Evolutionary conservation across 2,888 invertebrate species (phyloP).

Genomic region (Cylindroiulus punctatus): DNA sequence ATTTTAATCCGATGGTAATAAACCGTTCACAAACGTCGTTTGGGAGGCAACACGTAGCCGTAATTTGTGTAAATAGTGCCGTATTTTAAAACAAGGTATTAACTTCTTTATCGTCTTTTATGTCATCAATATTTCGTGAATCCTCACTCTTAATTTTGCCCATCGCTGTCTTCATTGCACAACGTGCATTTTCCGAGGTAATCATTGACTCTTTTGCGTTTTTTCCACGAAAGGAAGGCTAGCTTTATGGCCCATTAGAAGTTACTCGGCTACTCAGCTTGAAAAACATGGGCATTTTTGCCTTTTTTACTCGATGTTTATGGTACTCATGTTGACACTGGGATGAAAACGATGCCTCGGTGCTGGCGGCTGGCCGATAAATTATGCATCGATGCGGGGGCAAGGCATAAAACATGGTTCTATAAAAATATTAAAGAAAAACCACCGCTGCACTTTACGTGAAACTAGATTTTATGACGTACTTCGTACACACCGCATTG

Average conservation of each 20-base stretch:
- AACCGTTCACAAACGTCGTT: not conserved
- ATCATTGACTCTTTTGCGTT: conserved; percentile 14
- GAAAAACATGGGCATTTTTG: conserved; percentile 25
- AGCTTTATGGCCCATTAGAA: conserved; percentile 47
- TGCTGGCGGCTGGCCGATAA: not conserved
- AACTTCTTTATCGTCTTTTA: conserved; percentile 4
- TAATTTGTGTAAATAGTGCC: not conserved
- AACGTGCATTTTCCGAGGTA: not conserved
- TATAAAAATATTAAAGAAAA: not conserved
- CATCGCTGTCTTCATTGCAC: not conserved
- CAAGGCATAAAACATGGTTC: not conserved
- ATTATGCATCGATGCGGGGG: conserved; percentile 9
- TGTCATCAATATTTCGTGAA: not conserved
- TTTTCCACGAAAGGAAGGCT: conserved; percentile 43
- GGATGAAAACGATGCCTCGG: conserved; percentile 29
- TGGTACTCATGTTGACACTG: conserved; percentile 35
- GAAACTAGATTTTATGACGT: not conserved
- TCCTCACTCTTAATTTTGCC: not conserved
- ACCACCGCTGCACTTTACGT: not conserved
- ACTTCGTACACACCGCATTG: not conserved
- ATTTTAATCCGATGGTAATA: not conserved
- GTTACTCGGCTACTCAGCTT: not conserved
- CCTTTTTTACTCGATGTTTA: conserved; percentile 37
- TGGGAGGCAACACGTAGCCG: not conserved
- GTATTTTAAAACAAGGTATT: not conserved